phyloP scores from a whole-genome alignment of 2,797 vertebrate species.

The Xenops minutus region DNA sequence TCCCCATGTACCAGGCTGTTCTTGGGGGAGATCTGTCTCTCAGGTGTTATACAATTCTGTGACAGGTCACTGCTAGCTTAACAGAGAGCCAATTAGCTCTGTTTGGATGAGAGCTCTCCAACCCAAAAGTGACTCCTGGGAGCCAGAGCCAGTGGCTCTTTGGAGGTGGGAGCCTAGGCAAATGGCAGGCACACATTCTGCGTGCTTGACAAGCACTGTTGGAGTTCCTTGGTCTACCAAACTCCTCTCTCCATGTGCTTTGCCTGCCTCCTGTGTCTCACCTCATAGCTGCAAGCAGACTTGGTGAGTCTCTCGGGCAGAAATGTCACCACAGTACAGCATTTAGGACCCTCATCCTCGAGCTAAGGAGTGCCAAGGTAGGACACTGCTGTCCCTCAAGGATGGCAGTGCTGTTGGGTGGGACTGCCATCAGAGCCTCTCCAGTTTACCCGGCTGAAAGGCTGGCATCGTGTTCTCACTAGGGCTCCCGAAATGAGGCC shows the following conservation, averaged over 20 bases:
- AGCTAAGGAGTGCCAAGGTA: background rate
- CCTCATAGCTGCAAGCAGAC: background rate
- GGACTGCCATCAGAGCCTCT: background rate
- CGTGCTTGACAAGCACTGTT: background rate
- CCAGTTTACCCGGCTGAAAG: background rate
- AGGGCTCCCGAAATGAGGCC: background rate
- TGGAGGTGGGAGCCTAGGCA: background rate
- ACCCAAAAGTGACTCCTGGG: background rate
- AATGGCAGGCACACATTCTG: background rate
- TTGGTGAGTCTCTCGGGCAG: background rate
- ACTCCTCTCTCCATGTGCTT: background rate
- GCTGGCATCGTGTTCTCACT: background rate
- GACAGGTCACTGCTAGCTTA: background rate
- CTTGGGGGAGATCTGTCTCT: background rate
- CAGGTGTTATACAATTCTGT: background rate
- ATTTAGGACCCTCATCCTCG: background rate
- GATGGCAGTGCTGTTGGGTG: background rate
- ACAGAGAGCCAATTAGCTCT: background rate
- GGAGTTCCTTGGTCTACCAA: fast-evolving
- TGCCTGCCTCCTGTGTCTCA: background rate
- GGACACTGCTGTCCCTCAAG: fast-evolving
- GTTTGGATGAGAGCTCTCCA: background rate
- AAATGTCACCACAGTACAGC: fast-evolving
- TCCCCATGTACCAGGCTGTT: background rate
- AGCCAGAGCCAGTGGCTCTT: background rate